Evolutionary conservation across 2,113 vertebrate genomes (phyloP).

Genomic region (Pedionomus torquatus): DNA sequence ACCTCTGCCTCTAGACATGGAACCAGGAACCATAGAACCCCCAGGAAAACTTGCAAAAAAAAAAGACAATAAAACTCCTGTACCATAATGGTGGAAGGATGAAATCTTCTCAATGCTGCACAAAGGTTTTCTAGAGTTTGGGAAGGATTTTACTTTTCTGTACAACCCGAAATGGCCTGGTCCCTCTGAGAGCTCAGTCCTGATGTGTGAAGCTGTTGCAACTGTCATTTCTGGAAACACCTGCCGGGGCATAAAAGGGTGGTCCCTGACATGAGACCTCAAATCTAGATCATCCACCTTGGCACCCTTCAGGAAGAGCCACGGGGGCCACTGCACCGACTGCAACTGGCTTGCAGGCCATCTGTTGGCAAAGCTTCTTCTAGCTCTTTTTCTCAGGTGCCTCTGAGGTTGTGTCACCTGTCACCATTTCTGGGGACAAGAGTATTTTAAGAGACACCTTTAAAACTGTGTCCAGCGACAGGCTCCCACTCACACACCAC

Average conservation of each 20-base stretch:
- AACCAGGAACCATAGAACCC: not conserved
- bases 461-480: not conserved
- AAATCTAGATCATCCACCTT: not conserved
- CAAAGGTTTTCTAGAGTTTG: not conserved
- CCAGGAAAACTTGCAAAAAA: not conserved
- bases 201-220: not conserved
- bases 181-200: not conserved
- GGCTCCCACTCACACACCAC: rapidly evolving
- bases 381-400: not conserved
- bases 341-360: not conserved
- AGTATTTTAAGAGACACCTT: not conserved
- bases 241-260: not conserved
- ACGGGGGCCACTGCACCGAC: not conserved
- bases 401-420: not conserved
- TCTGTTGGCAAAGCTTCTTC: not conserved
- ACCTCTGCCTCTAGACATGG: not conserved
- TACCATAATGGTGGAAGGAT: not conserved
- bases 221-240: not conserved
- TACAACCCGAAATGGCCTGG: not conserved
- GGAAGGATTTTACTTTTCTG: not conserved
- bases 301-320: not conserved
- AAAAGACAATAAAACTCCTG: not conserved
- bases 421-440: not conserved
- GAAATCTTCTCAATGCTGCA: not conserved
- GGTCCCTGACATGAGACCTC: not conserved